These are phyloP conservation scores for Oscheius myriophilus DNA, from an alignment of 2,888 invertebrate genomes.

Conservation along the genomic window DNA sequence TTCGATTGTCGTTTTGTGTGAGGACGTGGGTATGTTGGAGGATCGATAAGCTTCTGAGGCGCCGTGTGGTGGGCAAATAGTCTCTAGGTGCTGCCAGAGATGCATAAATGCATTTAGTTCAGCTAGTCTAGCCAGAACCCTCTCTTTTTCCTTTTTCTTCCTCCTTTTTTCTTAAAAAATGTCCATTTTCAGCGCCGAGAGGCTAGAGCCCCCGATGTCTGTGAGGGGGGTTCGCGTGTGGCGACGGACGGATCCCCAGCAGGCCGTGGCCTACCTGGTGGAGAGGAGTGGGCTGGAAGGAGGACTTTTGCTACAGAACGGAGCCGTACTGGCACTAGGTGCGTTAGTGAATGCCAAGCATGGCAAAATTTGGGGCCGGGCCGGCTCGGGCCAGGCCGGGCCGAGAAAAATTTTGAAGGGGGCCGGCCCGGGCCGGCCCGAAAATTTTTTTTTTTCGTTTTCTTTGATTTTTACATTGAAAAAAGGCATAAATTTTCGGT, in stretches of 20 bases:
- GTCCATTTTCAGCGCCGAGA: slow-evolving; percentile 1
- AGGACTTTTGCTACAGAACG: slow-evolving; percentile 63
- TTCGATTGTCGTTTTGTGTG: neutral
- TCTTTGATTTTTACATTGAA: too few species aligned
- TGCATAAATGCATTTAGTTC: neutral
- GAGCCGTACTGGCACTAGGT: slow-evolving; percentile 58
- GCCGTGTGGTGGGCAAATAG: slow-evolving; percentile 9
- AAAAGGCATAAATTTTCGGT: too few species aligned
- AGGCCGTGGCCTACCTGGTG: slow-evolving; percentile 55
- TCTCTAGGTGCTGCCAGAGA: neutral
- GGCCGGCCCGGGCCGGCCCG: too few species aligned
- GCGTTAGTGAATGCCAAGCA: too few species aligned
- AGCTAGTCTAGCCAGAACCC: neutral
- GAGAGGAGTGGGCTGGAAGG: slow-evolving; percentile 56
- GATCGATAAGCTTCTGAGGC: slow-evolving; percentile 20
- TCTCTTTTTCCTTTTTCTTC: neutral
- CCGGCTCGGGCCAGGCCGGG: too few species aligned
- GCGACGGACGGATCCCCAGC: slow-evolving; percentile 50
- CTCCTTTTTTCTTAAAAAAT: too few species aligned
- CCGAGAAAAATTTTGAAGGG: too few species aligned
- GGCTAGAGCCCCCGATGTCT: slow-evolving; percentile 43
- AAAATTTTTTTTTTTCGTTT: too few species aligned
- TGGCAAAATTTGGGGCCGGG: too few species aligned
- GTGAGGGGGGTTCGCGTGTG: slow-evolving; percentile 65
- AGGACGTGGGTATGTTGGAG: neutral